Conservation (phyloP, 2,888 invertebrate species). For the Bembecia ichneumoniformis region DNA sequence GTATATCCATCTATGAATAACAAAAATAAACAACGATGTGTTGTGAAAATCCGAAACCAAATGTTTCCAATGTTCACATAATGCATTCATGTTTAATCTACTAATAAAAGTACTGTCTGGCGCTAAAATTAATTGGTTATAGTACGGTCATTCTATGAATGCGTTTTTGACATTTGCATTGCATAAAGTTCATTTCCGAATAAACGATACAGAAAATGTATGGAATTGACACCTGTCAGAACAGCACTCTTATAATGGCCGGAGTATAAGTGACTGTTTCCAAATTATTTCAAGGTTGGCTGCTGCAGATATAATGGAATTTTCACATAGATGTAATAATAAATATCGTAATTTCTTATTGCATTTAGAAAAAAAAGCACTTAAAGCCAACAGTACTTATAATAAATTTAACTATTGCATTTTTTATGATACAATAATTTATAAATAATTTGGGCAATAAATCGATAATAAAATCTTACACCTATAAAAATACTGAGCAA, state of each 20-base stretch:
- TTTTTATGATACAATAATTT: constrained; percentile 18
- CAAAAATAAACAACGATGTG: constrained; percentile 30
- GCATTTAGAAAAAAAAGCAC: constrained; percentile 17
- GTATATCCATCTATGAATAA: constrained; percentile 34
- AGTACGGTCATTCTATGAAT: too few relatives aligned
- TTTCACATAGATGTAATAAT: too few relatives aligned
- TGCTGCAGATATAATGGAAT: too few relatives aligned
- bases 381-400: constrained; percentile 36
- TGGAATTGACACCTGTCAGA: too few relatives aligned
- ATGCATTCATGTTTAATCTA: constrained; percentile 14
- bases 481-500: constrained; percentile 71
- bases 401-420: constrained; percentile 41
- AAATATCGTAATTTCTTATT: too few relatives aligned
- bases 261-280: constrained; percentile 39
- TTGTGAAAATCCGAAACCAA: constrained; percentile 8
- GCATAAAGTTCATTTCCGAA: too few relatives aligned
- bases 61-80: constrained; percentile 14
- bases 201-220: too few relatives aligned
- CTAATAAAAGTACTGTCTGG: constrained; percentile 25
- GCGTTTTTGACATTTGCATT: too few relatives aligned
- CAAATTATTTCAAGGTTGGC: too few relatives aligned
- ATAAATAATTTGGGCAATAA: constrained; percentile 29
- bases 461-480: constrained; percentile 54
- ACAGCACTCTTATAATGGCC: too few relatives aligned
- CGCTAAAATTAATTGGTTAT: constrained; percentile 30